A percentile compares a stretch with the other conserved stretches of the same genome.
These are phyloP conservation scores for Erythrolamprus reginae DNA, from an alignment of 2,113 vertebrate species.

Conservation along the genomic window DNA sequence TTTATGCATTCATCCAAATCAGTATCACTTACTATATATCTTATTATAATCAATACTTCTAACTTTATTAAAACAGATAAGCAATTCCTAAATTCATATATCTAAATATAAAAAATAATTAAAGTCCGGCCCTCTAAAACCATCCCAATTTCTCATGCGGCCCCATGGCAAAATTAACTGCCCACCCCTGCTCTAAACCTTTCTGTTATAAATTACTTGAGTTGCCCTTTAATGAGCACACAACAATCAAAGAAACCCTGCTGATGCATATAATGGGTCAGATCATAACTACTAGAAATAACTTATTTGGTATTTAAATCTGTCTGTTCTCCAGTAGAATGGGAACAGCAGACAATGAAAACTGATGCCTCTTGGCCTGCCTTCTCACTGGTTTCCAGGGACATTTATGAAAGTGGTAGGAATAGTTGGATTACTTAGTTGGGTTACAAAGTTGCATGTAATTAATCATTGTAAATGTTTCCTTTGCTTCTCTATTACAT, in stretches of 20 bases:
- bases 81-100: too few relatives aligned
- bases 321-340: not conserved
- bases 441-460: not conserved
- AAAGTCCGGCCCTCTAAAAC: too few relatives aligned
- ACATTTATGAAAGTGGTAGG: not conserved
- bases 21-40: too few relatives aligned
- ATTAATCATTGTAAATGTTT: slow-evolving; percentile 45
- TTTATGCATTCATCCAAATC: too few relatives aligned
- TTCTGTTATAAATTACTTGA: not conserved
- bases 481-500: slow-evolving; percentile 50
- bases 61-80: too few relatives aligned
- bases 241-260: not conserved
- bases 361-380: too few relatives aligned
- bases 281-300: not conserved
- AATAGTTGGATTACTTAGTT: not conserved
- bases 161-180: too few relatives aligned
- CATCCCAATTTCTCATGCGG: too few relatives aligned
- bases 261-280: not conserved
- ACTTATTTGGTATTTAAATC: not conserved
- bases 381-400: not conserved
- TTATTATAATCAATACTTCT: too few relatives aligned
- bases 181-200: too few relatives aligned
- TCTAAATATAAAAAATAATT: too few relatives aligned
- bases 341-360: not conserved
- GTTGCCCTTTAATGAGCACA: not conserved